These are phyloP conservation scores for Enteromius anoplus DNA, from an alignment of 2,797 vertebrate species.

Conservation along the genomic window DNA sequence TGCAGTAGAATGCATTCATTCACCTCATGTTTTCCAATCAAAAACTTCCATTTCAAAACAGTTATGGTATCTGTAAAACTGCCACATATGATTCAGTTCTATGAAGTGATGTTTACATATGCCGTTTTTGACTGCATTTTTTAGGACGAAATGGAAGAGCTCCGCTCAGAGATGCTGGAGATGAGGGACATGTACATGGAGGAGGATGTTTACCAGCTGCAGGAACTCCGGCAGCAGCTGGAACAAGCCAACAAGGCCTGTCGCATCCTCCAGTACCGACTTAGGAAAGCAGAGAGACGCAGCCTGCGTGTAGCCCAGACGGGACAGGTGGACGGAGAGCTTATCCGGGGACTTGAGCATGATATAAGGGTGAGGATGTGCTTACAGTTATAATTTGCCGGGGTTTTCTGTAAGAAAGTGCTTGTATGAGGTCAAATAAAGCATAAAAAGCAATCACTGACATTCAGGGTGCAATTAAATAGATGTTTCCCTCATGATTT, in stretches of 20 bases:
- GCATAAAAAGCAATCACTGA: slow-evolving; percentile 4
- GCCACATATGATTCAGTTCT: not conserved
- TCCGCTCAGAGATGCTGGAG: slow-evolving; percentile 96
- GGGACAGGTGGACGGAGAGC: slow-evolving; percentile 92
- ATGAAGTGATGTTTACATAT: not conserved
- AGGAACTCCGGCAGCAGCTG: slow-evolving; percentile 92
- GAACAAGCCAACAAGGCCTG: slow-evolving; percentile 95
- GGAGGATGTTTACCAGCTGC: slow-evolving; percentile 93
- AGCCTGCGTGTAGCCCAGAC: slow-evolving; percentile 93
- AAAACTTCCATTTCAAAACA: not conserved
- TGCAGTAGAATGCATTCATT: not conserved
- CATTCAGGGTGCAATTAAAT: slow-evolving; percentile 32
- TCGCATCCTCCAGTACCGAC: slow-evolving; percentile 95
- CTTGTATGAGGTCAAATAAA: not conserved
- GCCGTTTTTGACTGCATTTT: not conserved
- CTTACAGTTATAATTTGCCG: slow-evolving; percentile 1
- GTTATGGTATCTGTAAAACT: not conserved
- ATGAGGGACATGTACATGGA: slow-evolving; percentile 97
- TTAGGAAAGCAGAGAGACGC: slow-evolving; percentile 94
- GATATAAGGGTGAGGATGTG: slow-evolving; percentile 87
- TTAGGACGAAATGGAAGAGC: slow-evolving; percentile 96
- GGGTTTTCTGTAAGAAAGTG: not conserved
- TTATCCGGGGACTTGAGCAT: slow-evolving; percentile 92
- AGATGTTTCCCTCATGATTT: slow-evolving; percentile 35
- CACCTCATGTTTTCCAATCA: not conserved